Base-by-base conservation (phyloP, 2,888 invertebrate species). In the Drosophila lacicola region DNA sequence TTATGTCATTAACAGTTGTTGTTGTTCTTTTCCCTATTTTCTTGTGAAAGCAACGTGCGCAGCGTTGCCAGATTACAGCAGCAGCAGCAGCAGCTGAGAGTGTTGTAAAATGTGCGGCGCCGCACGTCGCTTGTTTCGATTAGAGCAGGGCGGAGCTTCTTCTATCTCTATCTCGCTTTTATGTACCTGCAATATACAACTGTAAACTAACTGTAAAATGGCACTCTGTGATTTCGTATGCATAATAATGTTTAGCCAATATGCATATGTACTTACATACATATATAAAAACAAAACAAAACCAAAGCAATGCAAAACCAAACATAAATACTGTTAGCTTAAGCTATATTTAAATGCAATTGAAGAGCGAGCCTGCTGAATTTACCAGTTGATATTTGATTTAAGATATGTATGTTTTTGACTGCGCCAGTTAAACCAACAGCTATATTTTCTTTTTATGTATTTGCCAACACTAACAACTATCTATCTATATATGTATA, bases 381-480 rank as follows among this genome's bases (percentile, higher is more conserved):
- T 70, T 33, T 25, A 29, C 10, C 34, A 45, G 50, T 41, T 44
- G 21, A 14, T 34, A 45, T 21, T 39, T 29, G 6, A 41, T 17
- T 37, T 37, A 36, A 46, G 36, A 39, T 34, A 39, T 41, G 8
- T 34, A 39, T 49, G 10, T 42, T 71, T 82, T 82, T 80, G 83
- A 78, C 86, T 86, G 82, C 80, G 86, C 82, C 82, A 82, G 82
- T 86, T 82, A 2, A 41, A 34, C 2, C 11, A 36, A 33, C 29
- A 37, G 45, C 3, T 2, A 21, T 9, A 34, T n/a, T 45, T 37
- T 21, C 49, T 36, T 10, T 36, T 9, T n/a, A 34, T 53, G n/a
- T 69, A 69, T 39, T 21, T 53, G 45, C 46, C 39, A 58, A 41
- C 25, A 58, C 37, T 55, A 21, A 36, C 11, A 10, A 33, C n/a